A percentile compares a stretch with the other conserved stretches of the same genome.
phyloP scores from a whole-genome alignment of 2,113 vertebrate species.

The Calidris pygmaea region DNA sequence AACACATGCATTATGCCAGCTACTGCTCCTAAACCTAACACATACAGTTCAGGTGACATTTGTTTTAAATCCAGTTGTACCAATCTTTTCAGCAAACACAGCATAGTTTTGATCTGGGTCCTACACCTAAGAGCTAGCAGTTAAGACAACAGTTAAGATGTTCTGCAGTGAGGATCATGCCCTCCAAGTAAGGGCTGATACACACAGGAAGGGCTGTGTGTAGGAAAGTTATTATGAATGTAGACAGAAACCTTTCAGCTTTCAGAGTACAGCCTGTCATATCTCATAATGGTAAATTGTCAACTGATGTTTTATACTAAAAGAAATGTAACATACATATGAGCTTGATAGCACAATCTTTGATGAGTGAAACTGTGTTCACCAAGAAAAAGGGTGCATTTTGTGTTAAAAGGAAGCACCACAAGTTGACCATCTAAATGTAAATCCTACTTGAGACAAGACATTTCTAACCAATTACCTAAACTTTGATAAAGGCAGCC shows the following conservation, averaged over 20 bases:
- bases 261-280: not conserved
- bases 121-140: not conserved
- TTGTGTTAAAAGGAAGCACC: not conserved
- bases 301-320: not conserved
- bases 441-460: not conserved
- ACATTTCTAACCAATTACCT: not conserved
- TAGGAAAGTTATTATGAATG: not conserved
- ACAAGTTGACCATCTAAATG: not conserved
- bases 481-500: not conserved
- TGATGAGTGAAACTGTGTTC: not conserved
- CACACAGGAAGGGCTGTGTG: not conserved
- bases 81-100: not conserved
- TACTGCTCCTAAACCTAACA: not conserved
- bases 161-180: not conserved
- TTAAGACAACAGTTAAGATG: not conserved
- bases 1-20: not conserved
- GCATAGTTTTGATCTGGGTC: not conserved
- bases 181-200: not conserved
- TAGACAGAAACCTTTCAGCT: not conserved
- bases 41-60: not conserved
- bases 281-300: not conserved
- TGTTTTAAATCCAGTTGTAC: not conserved
- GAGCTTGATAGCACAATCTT: not conserved
- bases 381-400: not conserved
- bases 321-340: not conserved